Base-by-base conservation (phyloP, 2,113 vertebrate genomes). In the Puma concolor region DNA sequence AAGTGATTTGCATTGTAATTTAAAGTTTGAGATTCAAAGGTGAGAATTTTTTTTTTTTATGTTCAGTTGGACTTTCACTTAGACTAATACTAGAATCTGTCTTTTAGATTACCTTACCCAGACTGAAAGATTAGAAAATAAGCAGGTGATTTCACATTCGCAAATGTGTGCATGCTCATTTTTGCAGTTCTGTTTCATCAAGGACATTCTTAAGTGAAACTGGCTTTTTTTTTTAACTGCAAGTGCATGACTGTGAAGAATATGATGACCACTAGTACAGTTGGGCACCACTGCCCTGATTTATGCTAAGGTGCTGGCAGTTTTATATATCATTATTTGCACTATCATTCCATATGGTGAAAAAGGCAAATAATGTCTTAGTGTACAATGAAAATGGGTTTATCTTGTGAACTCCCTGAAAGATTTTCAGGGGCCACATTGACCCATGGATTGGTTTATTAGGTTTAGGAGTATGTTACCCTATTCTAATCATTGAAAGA, bases 1-100 rank as follows among this genome's bases (percentile, higher is more conserved):
- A 76, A 81, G 36, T 86, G 64, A 95, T 94, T 91, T 88, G 94
- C 4, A 41, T 33, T 85, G 29, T 81, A 80, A 93, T 74, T 88
- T 95, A 77, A 80, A 97, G 67, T 93, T 96, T 95, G n/a, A 52
- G 29, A 66, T 93, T 80, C 60, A 88, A n/a, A 90, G 63, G 67
- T 48, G 79, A 85, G 54, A 91, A 52, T 9, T 44, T 33, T 81
- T 80, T 9, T 84, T 81, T 69, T 88, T 36, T 57, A 76, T 19
- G 21, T 80, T n/a, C 33, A 79, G 41, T 31, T 88, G 76, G 4
- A 74, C 29, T 97, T 95, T 79, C 14, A 50, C 17, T 60, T 36
- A 88, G 57, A 67, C 25, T 60, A 29, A 60, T 67, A 88, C 9
- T 66, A 71, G 93, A 96, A 54, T 88, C 21, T 93, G 4, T 92